These are phyloP conservation scores for Heliornis fulica DNA, from an alignment of 2,113 vertebrate species.

Conservation along the genomic window DNA sequence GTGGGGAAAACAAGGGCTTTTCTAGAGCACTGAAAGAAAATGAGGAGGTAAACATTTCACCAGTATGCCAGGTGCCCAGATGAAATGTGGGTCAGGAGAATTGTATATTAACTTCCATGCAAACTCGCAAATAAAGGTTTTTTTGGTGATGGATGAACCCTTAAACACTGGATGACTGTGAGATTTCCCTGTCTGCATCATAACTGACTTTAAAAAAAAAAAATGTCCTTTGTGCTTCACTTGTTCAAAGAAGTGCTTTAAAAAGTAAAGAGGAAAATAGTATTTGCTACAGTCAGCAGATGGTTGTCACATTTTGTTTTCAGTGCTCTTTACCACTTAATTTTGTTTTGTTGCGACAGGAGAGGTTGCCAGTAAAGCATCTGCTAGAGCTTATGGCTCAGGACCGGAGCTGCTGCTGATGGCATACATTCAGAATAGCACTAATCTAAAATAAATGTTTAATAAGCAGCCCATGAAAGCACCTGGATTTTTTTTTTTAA, in stretches of 20 bases:
- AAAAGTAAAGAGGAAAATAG: conserved; percentile 69
- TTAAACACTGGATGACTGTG: conserved; percentile 52
- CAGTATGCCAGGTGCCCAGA: not conserved
- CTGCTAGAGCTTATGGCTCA: conserved; percentile 82
- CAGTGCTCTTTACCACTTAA: conserved; percentile 81
- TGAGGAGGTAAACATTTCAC: conserved; percentile 52
- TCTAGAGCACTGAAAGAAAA: conserved; percentile 19
- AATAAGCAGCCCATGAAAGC: conserved; percentile 70
- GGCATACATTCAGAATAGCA: conserved; percentile 74
- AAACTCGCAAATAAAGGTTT: conserved; percentile 59
- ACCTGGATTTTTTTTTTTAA: conserved; percentile 53
- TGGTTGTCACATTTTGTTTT: conserved; percentile 85
- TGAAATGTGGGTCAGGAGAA: conserved; percentile 49
- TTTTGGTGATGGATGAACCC: conserved; percentile 67
- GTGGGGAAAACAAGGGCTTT: not conserved
- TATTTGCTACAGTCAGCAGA: conserved; percentile 81
- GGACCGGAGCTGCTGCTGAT: conserved; percentile 69
- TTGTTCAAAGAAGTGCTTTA: conserved; percentile 70
- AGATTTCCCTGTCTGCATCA: conserved; percentile 62
- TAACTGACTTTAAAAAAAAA: conserved; percentile 27
- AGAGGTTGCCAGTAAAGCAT: conserved; percentile 83
- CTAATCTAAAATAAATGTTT: conserved; percentile 82
- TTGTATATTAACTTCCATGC: conserved; percentile 64
- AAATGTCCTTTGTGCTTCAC: conserved; percentile 60
- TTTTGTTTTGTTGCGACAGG: conserved; percentile 80